phyloP scores from a whole-genome alignment of 2,888 invertebrate species.

The Drosophila yooni region DNA sequence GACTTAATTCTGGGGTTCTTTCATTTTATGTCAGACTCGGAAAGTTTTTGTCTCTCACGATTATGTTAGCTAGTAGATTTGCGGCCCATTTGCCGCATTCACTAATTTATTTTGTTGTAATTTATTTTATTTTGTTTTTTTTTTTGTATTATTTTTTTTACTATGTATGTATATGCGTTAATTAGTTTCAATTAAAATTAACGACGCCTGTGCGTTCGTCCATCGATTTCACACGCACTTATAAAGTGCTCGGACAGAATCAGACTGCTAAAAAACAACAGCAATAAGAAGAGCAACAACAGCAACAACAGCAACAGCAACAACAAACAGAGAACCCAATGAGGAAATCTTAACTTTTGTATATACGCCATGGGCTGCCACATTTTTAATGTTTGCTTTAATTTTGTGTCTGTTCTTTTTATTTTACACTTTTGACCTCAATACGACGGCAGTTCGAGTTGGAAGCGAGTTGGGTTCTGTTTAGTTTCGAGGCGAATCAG shows the following conservation, averaged over 20 bases:
- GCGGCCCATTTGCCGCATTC: constrained; percentile 26
- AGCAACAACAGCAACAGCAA: constrained; percentile 3
- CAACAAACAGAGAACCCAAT: constrained; percentile 16
- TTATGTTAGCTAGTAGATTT: neutral
- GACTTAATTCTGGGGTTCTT: constrained; percentile 10
- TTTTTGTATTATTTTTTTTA: constrained; percentile 6
- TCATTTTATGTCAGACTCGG: constrained; percentile 5
- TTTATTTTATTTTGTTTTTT: constrained; percentile 11
- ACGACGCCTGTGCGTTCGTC: constrained; percentile 60
- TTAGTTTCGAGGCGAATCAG: constrained; percentile 35
- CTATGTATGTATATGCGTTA: constrained; percentile 63
- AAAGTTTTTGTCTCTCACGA: constrained; percentile 2
- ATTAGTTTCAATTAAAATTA: constrained; percentile 81
- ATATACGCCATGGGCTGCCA: constrained; percentile 35
- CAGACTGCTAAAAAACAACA: constrained; percentile 24
- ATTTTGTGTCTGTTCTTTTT: constrained; percentile 49
- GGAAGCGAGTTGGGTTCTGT: constrained; percentile 38
- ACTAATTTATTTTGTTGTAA: constrained; percentile 19
- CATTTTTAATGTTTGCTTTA: constrained; percentile 68
- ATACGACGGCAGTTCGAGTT: constrained; percentile 54
- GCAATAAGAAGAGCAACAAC: constrained; percentile 4
- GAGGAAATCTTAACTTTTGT: constrained; percentile 64
- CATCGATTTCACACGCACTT: constrained; percentile 77
- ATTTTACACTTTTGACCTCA: constrained; percentile 76
- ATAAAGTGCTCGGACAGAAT: constrained; percentile 39